A percentile compares a stretch with the other conserved stretches of the same genome.
Evolutionary conservation across 1,140 invertebrate species (phyloP).

Genomic region (Ceratosolen solmsi): DNA sequence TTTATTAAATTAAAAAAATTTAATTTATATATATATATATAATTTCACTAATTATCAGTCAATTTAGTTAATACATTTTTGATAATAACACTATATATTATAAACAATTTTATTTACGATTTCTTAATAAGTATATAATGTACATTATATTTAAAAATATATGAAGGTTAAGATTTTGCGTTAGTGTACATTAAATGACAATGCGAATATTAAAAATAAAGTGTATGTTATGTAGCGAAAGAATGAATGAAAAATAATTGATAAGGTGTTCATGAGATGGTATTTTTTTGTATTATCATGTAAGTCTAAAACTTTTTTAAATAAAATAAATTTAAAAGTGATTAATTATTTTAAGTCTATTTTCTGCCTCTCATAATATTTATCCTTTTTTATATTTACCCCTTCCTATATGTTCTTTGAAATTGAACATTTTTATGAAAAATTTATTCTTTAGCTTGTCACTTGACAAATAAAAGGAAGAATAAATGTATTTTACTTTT

Average conservation of each 20-base stretch:
- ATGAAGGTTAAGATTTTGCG: no score
- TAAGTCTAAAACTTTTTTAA: conserved; percentile 62
- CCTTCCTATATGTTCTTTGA: conserved; percentile 54
- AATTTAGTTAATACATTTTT: not conserved
- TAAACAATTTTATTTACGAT: no score
- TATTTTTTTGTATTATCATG: conserved; percentile 66
- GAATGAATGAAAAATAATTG: conserved; percentile 66
- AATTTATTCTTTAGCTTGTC: conserved; percentile 17
- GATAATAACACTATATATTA: no score
- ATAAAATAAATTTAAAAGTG: conserved; percentile 68
- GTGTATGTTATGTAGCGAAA: conserved; percentile 57
- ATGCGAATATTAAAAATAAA: conserved; percentile 44
- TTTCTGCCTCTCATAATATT: conserved; percentile 59
- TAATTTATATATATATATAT: not conserved
- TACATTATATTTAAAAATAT: conserved; percentile 38
- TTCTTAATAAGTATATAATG: conserved; percentile 1
- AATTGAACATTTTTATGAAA: conserved; percentile 35
- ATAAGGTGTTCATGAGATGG: conserved; percentile 54
- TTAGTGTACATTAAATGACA: conserved; percentile 17
- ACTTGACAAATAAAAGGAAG: conserved; percentile 22
- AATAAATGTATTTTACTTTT: conserved; percentile 33
- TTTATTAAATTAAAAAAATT: no score
- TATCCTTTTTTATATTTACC: conserved; percentile 57
- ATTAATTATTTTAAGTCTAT: conserved; percentile 64
- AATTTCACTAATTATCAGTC: not conserved